These are phyloP conservation scores for Amiota mariae DNA, from an alignment of 2,888 invertebrate genomes.

Conservation along the genomic window DNA sequence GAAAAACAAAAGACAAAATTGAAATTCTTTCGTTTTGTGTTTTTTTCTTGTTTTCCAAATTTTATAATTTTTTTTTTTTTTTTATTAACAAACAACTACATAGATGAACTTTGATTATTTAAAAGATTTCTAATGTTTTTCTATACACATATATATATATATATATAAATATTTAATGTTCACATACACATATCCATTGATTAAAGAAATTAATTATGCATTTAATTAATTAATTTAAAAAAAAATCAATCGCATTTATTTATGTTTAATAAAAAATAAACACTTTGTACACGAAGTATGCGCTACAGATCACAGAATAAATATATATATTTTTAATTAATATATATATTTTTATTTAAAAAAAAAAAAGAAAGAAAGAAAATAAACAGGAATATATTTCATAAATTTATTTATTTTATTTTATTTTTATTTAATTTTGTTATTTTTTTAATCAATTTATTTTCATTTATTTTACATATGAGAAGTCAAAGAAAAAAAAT, in stretches of 20 bases:
- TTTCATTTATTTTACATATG: not conserved
- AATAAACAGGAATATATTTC: conserved; percentile 33
- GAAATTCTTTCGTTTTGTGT: conserved; percentile 38
- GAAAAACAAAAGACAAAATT: conserved; percentile 2
- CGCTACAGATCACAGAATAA: conserved; percentile 74
- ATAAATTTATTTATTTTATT: conserved; percentile 41
- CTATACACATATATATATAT: too few relatives aligned
- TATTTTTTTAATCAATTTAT: conserved; percentile 42
- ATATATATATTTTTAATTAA: conserved; percentile 57
- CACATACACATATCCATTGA: too few relatives aligned
- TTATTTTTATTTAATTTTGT: too few relatives aligned
- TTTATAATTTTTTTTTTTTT: conserved; percentile 30
- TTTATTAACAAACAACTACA: too few relatives aligned
- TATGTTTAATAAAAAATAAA: conserved; percentile 53
- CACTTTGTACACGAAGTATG: conserved; percentile 73
- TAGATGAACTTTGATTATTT: too few relatives aligned
- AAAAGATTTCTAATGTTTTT: conserved; percentile 28
- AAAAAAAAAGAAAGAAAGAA: conserved; percentile 32
- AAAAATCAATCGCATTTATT: conserved; percentile 9
- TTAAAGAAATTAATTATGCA: conserved; percentile 21
- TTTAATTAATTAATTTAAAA: conserved; percentile 52
- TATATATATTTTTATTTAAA: conserved; percentile 38
- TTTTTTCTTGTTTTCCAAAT: conserved; percentile 44
- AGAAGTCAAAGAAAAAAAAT: not conserved
- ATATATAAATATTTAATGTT: too few relatives aligned